Evolutionary conservation across 2,888 invertebrate genomes (phyloP).

Genomic region (Parochlus steinenii): DNA sequence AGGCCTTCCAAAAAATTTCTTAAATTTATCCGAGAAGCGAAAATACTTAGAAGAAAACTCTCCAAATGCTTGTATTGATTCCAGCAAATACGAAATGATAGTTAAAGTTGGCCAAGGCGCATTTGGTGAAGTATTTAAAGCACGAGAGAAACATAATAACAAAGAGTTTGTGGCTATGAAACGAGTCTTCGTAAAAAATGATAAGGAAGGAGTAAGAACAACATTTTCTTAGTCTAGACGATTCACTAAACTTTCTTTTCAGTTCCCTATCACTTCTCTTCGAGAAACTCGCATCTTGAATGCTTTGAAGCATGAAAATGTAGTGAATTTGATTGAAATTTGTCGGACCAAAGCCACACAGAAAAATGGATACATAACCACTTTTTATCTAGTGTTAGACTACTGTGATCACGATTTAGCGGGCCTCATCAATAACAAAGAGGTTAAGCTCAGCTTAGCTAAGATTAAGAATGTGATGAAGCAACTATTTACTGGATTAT

Average conservation of each 20-base stretch:
- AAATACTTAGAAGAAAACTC: conserved; percentile 31
- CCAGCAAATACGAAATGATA: conserved; percentile 86
- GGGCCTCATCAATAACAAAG: conserved; percentile 83
- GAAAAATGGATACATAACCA: conserved; percentile 28
- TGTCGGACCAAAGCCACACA: conserved; percentile 75
- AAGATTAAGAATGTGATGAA: conserved; percentile 93
- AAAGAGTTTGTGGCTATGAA: conserved; percentile 94
- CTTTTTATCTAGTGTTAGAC: conserved; percentile 80
- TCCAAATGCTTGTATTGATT: conserved; percentile 76
- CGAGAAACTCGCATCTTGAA: conserved; percentile 94
- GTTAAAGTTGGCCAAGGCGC: conserved; percentile 99
- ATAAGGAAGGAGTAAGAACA: conserved; percentile 98
- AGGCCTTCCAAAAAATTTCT: too few relatives aligned
- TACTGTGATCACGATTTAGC: conserved; percentile 98
- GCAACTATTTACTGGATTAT: conserved; percentile 70
- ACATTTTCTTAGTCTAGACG: too few relatives aligned
- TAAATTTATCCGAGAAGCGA: conserved; percentile 29
- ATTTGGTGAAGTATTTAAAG: conserved; percentile 97
- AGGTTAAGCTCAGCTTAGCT: conserved; percentile 89
- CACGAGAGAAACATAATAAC: conserved; percentile 69
- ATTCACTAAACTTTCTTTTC: too few relatives aligned
- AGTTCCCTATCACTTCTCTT: conserved; percentile 97
- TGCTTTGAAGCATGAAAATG: conserved; percentile 88
- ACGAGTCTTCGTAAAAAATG: conserved; percentile 98
- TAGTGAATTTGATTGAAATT: conserved; percentile 93